These are phyloP conservation scores for Babylonia areolata DNA, from an alignment of 1,140 invertebrate species.

Conservation along the genomic window DNA sequence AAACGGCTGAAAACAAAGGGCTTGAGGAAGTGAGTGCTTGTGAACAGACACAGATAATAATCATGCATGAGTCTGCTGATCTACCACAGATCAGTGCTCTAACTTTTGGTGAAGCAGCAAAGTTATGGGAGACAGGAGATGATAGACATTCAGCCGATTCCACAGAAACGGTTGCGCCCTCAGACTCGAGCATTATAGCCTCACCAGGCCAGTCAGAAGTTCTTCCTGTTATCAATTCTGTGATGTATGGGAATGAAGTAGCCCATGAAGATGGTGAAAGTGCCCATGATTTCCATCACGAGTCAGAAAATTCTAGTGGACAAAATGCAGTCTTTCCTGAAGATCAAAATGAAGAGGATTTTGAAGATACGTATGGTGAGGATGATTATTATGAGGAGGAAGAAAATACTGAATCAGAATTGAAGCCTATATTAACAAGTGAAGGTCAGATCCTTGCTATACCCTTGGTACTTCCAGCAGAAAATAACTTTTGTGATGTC, in stretches of 20 bases:
- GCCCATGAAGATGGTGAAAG: not conserved
- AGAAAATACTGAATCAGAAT: not conserved
- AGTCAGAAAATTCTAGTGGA: not conserved
- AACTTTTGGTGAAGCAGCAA: conserved; percentile 14
- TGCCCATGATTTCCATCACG: not conserved
- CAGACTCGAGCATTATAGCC: not conserved
- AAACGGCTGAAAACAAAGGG: not conserved
- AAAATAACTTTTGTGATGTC: not conserved
- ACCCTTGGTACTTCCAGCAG: not conserved
- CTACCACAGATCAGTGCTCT: conserved; percentile 13
- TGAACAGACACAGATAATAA: not conserved
- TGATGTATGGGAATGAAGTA: not conserved
- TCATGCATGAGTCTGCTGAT: not conserved
- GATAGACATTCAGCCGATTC: not conserved
- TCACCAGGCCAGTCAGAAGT: too few relatives aligned
- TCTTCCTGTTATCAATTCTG: conserved; percentile 3
- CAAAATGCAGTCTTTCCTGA: not conserved
- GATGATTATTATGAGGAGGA: not conserved
- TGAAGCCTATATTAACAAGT: not conserved
- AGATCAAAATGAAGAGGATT: not conserved
- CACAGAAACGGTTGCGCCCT: not conserved
- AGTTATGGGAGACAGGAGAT: not conserved
- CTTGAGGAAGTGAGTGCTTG: not conserved
- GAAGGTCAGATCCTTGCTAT: not conserved
- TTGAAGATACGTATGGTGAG: not conserved